phyloP scores from a whole-genome alignment of 53 echinoderm and acorn worm species.

The Antedon mediterranea region DNA sequence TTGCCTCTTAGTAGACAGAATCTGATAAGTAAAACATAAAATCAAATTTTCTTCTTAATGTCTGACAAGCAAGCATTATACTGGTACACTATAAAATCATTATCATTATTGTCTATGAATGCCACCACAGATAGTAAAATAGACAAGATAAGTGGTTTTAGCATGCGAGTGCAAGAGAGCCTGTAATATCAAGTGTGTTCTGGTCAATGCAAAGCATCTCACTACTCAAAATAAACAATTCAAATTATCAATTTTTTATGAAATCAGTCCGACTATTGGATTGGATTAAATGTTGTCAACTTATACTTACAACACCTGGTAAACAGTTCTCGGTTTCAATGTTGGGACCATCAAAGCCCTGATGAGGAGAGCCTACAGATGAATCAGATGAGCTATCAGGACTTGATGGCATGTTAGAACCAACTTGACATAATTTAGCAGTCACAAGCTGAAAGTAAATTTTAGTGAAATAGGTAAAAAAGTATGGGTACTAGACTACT shows the following conservation, averaged over 20 bases:
- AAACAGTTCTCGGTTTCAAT: constrained; percentile 91
- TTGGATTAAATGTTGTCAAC: too few relatives aligned
- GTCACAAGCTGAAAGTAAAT: constrained; percentile 55
- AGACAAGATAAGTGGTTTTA: too few relatives aligned
- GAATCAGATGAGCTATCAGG: constrained; percentile 97
- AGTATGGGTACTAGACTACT: too few relatives aligned
- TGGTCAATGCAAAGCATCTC: too few relatives aligned
- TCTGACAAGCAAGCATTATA: not conserved
- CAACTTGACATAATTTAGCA: constrained; percentile 85
- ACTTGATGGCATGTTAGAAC: constrained; percentile 95
- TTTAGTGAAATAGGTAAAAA: too few relatives aligned
- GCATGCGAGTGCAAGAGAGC: not conserved
- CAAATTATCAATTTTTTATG: too few relatives aligned
- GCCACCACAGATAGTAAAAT: too few relatives aligned
- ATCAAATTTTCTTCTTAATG: not conserved
- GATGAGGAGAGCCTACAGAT: constrained; percentile 88
- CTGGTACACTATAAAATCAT: too few relatives aligned
- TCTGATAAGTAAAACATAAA: constrained; percentile 18
- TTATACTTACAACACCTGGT: constrained; percentile 85
- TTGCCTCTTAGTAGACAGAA: constrained; percentile 78
- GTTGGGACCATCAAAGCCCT: constrained; percentile 88
- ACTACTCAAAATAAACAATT: too few relatives aligned
- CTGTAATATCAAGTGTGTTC: too few relatives aligned
- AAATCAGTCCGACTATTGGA: too few relatives aligned
- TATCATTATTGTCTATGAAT: too few relatives aligned